Evolutionary conservation across 1,140 invertebrate genomes (phyloP).

Genomic region (Cotesia typhae): DNA sequence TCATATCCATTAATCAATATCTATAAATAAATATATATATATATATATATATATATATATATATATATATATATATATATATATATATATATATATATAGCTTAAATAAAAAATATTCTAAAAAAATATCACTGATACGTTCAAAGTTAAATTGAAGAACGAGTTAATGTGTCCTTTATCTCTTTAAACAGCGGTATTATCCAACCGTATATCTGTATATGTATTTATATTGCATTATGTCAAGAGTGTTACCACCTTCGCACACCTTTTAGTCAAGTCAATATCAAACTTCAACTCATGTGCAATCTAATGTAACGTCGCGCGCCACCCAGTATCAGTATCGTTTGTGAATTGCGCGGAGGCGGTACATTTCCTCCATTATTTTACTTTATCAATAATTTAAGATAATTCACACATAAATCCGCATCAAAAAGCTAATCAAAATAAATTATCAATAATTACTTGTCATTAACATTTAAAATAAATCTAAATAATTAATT

Average conservation of each 20-base stretch:
- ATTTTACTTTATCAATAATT: neutral
- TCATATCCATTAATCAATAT: neutral
- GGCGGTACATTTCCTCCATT: slow-evolving; percentile 36
- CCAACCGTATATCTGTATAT: neutral
- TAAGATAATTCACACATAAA: neutral
- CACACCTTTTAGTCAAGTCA: slow-evolving; percentile 49
- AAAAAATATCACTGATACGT: too few relatives aligned
- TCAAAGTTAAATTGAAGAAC: too few relatives aligned
- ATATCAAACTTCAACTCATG: slow-evolving; percentile 48
- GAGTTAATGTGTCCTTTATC: too few relatives aligned
- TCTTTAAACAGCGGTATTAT: too few relatives aligned
- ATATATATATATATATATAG: too few relatives aligned
- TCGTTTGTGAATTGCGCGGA: slow-evolving; percentile 43
- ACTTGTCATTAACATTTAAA: too few relatives aligned
- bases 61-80: too few relatives aligned
- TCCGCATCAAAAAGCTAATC: neutral
- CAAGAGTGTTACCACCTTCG: slow-evolving; percentile 20
- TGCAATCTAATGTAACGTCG: slow-evolving; percentile 19
- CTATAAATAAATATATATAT: neutral
- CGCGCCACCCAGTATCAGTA: slow-evolving; percentile 37
- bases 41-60: too few relatives aligned
- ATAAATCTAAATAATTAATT: slow-evolving; percentile 1
- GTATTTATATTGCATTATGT: slow-evolving; percentile 8
- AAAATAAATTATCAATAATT: too few relatives aligned
- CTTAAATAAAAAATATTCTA: too few relatives aligned